A percentile compares a stretch with the other conserved stretches of the same genome.
These are phyloP conservation scores for Rutpela maculata DNA, from an alignment of 2,888 invertebrate genomes.

Conservation along the genomic window DNA sequence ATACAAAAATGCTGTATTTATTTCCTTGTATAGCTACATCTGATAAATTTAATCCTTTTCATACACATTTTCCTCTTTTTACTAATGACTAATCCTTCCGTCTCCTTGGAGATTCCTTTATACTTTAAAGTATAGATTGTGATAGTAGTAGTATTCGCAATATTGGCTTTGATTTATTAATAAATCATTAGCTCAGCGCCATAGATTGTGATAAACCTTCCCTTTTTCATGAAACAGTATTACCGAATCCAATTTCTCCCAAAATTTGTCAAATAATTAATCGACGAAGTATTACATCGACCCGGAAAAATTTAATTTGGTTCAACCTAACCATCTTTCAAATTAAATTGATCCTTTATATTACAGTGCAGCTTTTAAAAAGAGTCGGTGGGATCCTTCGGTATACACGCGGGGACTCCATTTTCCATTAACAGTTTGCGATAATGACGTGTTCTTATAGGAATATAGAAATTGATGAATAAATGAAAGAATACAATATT, in stretches of 20 bases:
- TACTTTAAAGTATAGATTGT: not conserved
- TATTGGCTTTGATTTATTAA: no score
- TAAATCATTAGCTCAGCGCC: no score
- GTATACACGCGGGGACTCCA: not conserved
- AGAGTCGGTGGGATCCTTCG: no score
- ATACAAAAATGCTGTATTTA: no score
- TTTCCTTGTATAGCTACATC: no score
- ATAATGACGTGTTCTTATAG: not conserved
- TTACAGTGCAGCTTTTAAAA: no score
- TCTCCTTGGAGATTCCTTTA: no score
- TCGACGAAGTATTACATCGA: not conserved
- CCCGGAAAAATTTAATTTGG: not conserved
- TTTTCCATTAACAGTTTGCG: not conserved
- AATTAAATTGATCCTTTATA: not conserved
- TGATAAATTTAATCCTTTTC: no score
- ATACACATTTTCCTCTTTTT: no score
- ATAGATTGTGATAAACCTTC: not conserved
- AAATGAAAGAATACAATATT: not conserved
- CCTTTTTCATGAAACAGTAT: not conserved
- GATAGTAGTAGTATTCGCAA: no score
- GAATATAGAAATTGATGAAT: not conserved
- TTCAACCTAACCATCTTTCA: not conserved
- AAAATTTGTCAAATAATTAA: not conserved
- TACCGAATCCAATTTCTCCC: not conserved
- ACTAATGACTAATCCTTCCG: no score